Base-by-base conservation (phyloP, 2,797 vertebrate genomes). In the Acrossocheilus wenchowensis region DNA sequence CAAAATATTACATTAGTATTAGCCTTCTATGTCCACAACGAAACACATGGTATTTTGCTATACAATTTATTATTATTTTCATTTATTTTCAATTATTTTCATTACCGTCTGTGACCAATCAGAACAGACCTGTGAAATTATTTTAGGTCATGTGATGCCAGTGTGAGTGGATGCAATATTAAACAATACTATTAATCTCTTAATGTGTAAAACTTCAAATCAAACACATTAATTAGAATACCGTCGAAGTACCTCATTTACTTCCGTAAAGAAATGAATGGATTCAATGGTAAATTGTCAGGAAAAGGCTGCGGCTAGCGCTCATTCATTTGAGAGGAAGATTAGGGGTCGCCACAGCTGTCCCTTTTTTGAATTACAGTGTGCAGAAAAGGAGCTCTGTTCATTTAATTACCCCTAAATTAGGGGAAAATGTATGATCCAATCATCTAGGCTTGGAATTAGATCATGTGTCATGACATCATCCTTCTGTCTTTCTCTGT, bases 401-500 rank as follows among this genome's bases (percentile, higher is more conserved):
- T 95, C 92, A 86, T 93, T 94, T 94, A 95, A 95, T 94, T 89
- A 94, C 93, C 92, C 90, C 83, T 75, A 92, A 95, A 95, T 95
- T 94, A 94, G 93, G 93, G 94, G 93, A 94, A 96, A 95, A 94
- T 91, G 92, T 92, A 95, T 94, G 94, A 95, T 95, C 94, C 92
- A 95, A 89, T 96, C 94, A 92, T 94, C 91, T 94, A 93, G 92
- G 93, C 92, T 87, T 93, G 92, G 90, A 94, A 87, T 96, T 93
- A 95, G 93, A 94, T 95, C 95, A 95, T 94, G 92, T 91, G 92
- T 90, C 89, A 94, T 95, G 94, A 96, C 94, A 94, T 96, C 95
- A 96, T 93, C 62, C 8, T 19, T 36, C 21, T 30, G 50, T 82
- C 57, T n/a, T 66, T 50, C 78, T 39, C 39, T 41, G 39, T 7